phyloP scores from a whole-genome alignment of 2,888 invertebrate genomes.

The Hermodice carunculata region DNA sequence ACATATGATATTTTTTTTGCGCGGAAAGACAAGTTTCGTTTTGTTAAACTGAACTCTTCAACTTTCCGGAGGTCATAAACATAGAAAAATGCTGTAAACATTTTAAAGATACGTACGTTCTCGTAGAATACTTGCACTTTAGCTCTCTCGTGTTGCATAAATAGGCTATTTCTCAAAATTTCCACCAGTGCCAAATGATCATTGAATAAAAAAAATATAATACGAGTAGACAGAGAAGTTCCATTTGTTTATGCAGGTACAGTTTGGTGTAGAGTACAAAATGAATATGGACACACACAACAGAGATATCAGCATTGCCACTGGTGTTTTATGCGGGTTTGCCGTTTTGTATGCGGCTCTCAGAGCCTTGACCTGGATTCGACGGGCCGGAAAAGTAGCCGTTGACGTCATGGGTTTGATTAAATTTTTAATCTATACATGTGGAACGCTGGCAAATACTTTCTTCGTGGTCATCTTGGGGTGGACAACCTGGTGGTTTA shows the following conservation, averaged over 20 bases:
- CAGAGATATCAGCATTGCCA: constrained; percentile 65
- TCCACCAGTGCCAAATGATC: no score
- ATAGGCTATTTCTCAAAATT: no score
- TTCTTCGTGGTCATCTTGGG: constrained; percentile 73
- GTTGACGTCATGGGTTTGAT: constrained; percentile 70
- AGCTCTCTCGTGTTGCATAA: no score
- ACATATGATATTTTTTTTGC: no score
- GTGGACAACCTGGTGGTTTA: constrained; percentile 72
- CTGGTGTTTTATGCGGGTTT: constrained; percentile 74
- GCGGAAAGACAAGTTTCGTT: no score
- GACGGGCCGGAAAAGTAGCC: constrained; percentile 73
- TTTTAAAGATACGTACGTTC: no score
- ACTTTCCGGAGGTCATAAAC: no score
- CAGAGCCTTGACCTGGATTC: constrained; percentile 76
- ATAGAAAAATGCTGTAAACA: no score
- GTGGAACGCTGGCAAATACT: constrained; percentile 76
- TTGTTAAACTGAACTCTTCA: no score
- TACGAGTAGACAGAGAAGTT: no score
- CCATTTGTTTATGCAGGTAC: constrained; percentile 20
- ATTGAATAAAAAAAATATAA: no score
- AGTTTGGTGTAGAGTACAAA: constrained; percentile 60
- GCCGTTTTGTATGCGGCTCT: constrained; percentile 75
- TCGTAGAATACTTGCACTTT: no score
- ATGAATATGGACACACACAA: constrained; percentile 42
- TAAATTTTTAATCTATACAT: constrained; percentile 75